Percentiles rank a stretch among this genome's conserved stretches.
phyloP scores from a whole-genome alignment of 2,113 vertebrate genomes.

The Pelvicachromis taeniatus region DNA sequence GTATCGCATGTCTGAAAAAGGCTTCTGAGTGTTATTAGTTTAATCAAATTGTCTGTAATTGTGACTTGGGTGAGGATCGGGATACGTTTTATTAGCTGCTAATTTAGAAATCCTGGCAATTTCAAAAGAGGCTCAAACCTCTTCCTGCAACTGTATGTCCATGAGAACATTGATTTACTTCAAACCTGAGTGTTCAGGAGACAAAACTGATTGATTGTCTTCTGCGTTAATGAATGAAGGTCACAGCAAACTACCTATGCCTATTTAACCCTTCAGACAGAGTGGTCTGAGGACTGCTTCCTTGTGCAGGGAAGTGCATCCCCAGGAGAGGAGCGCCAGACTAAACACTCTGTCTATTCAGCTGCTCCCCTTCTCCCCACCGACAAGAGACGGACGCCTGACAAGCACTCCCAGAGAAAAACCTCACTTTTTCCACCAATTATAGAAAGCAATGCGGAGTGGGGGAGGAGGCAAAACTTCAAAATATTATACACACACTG shows the following conservation, averaged over 20 bases:
- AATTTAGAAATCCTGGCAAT: not conserved
- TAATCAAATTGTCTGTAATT: not conserved
- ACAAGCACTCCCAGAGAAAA: constrained; percentile 69
- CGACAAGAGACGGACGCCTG: constrained; percentile 84
- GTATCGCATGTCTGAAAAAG: not conserved
- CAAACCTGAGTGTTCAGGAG: not conserved
- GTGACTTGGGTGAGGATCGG: not conserved
- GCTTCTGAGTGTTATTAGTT: not conserved
- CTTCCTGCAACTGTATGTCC: not conserved
- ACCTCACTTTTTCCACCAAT: constrained; percentile 88
- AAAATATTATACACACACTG: constrained; percentile 79
- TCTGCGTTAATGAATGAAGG: not conserved
- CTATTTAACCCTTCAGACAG: constrained; percentile 27
- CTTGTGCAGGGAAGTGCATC: constrained; percentile 77
- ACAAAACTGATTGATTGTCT: not conserved
- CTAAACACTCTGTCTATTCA: constrained; percentile 89
- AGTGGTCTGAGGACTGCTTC: constrained; percentile 72
- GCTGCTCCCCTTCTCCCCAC: constrained; percentile 84
- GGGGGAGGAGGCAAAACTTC: constrained; percentile 66
- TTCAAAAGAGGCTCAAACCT: not conserved
- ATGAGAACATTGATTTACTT: not conserved
- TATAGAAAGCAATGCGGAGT: constrained; percentile 61
- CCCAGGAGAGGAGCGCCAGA: constrained; percentile 86
- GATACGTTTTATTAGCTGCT: not conserved
- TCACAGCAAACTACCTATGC: constrained; percentile 2